Conservation (phyloP, 53 echinoderm and acorn worm genomes). For the Echinometra lucunter region DNA sequence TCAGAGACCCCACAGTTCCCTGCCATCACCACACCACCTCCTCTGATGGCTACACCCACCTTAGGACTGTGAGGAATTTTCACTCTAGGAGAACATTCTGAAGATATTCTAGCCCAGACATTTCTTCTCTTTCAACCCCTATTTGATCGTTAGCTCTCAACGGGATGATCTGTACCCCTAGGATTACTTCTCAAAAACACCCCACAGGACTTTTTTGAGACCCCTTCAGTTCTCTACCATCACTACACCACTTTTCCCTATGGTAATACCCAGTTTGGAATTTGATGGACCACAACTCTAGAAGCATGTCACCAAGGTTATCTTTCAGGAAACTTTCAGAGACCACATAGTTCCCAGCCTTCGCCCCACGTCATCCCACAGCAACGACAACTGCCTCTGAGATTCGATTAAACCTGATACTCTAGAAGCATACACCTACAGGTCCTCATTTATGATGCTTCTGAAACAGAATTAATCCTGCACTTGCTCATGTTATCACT, state of each 20-base stretch:
- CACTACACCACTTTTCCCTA: neutral
- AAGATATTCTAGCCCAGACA: neutral
- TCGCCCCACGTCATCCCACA: neutral
- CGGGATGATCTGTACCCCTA: too few species aligned
- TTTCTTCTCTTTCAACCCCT: too few species aligned
- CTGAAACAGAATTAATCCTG: neutral
- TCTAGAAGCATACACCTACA: neutral
- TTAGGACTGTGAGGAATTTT: neutral
- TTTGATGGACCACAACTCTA: neutral
- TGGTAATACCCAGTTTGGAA: neutral
- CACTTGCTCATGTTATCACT: too few species aligned
- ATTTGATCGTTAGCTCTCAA: too few species aligned
- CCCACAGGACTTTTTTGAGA: neutral
- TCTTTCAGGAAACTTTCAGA: neutral
- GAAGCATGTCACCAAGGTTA: neutral
- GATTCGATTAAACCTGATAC: neutral
- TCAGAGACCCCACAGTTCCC: slow-evolving; percentile 25
- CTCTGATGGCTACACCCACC: neutral
- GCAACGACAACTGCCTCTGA: neutral
- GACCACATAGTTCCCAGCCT: neutral
- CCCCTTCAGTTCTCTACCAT: neutral
- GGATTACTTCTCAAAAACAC: too few species aligned
- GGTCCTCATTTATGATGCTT: neutral
- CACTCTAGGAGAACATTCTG: neutral
- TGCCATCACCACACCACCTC: neutral